These are phyloP conservation scores for Serinus canaria DNA, from an alignment of 2,113 vertebrate genomes.

Conservation along the genomic window DNA sequence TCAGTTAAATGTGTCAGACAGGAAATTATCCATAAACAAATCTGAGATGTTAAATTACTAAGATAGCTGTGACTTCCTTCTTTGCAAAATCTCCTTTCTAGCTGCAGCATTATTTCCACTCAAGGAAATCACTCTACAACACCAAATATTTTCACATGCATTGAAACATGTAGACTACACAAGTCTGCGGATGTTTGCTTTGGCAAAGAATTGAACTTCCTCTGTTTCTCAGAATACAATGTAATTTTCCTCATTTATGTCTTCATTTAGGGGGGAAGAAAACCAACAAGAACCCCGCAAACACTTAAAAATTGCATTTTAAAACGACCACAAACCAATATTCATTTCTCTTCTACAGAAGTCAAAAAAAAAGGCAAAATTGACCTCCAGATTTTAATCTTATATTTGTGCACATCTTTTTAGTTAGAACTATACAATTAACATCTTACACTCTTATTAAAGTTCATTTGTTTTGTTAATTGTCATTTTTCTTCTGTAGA, in stretches of 20 bases:
- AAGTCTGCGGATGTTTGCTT: constrained; percentile 63
- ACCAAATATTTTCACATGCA: constrained; percentile 69
- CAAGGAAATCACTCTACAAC: constrained; percentile 56
- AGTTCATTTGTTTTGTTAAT: too few relatives aligned
- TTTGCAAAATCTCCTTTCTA: constrained; percentile 57
- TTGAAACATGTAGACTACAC: constrained; percentile 45
- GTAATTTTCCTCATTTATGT: constrained; percentile 10
- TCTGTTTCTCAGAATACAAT: constrained; percentile 65
- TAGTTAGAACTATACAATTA: not conserved
- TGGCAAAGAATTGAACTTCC: constrained; percentile 55
- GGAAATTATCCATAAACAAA: constrained; percentile 70
- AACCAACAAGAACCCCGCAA: not conserved
- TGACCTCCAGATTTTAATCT: not conserved
- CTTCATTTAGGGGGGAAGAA: not conserved
- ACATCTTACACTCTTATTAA: too few relatives aligned
- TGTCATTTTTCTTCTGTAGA: not conserved
- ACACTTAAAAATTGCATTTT: not conserved
- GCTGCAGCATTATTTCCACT: constrained; percentile 48
- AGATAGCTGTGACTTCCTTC: constrained; percentile 74
- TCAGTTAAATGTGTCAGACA: constrained; percentile 65
- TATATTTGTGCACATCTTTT: not conserved
- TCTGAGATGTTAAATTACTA: constrained; percentile 54
- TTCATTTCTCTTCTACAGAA: not conserved
- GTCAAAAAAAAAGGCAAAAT: not conserved
- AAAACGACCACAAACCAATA: not conserved